A percentile compares a stretch with the other conserved stretches of the same genome.
phyloP scores from a whole-genome alignment of 2,797 vertebrate species.

The Tenualosa thibaudeaui region DNA sequence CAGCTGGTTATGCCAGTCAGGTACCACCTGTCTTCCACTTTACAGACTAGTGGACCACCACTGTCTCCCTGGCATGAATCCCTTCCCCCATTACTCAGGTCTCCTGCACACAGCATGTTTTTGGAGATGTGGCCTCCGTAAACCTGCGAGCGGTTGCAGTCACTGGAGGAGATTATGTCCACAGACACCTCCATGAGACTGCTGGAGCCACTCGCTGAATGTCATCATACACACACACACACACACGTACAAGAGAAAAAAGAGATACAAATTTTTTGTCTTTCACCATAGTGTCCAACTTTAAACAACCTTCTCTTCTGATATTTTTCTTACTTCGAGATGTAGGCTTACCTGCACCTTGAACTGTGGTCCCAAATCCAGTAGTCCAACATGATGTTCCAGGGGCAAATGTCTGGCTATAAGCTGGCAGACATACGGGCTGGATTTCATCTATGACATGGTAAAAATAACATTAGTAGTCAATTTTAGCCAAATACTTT shows the following conservation, averaged over 20 bases:
- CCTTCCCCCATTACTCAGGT: constrained; percentile 73
- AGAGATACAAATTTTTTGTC: neutral
- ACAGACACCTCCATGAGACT: constrained; percentile 76
- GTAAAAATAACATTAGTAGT: neutral
- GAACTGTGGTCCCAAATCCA: constrained; percentile 71
- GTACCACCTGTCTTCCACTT: constrained; percentile 72
- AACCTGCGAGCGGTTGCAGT: constrained; percentile 71
- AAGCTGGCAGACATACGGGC: constrained; percentile 80
- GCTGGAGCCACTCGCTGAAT: constrained; percentile 57
- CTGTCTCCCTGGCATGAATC: constrained; percentile 88
- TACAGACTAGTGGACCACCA: constrained; percentile 81
- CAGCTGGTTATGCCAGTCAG: constrained; percentile 82
- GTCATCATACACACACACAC: constrained; percentile 3
- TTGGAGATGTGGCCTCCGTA: constrained; percentile 73
- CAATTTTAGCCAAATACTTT: too few relatives aligned
- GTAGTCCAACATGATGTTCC: constrained; percentile 78
- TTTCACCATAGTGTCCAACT: neutral
- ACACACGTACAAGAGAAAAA: neutral
- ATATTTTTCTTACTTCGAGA: neutral
- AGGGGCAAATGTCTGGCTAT: constrained; percentile 68
- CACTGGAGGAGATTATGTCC: constrained; percentile 71
- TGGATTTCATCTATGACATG: constrained; percentile 68
- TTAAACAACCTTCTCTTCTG: neutral
- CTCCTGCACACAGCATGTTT: constrained; percentile 82
- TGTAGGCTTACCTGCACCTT: constrained; percentile 38